Conservation (phyloP, 2,888 invertebrate genomes). For the Synanthedon vespiformis region DNA sequence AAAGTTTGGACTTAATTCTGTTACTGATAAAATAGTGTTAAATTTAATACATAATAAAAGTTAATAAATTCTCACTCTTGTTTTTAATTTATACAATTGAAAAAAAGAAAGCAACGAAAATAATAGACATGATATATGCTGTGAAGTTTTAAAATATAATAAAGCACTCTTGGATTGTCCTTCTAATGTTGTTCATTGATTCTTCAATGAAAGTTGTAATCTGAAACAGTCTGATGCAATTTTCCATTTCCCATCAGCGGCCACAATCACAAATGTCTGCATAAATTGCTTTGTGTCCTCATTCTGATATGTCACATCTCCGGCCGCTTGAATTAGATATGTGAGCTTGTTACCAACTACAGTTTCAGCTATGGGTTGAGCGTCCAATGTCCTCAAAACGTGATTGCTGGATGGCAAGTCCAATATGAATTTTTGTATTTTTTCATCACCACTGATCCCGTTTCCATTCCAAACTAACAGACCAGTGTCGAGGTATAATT, state of each 20-base stretch:
- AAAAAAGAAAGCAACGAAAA: no score
- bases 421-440: constrained; percentile 87
- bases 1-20: constrained; percentile 15
- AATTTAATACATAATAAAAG: no score
- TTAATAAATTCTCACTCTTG: no score
- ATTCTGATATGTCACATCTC: constrained; percentile 80
- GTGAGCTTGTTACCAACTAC: constrained; percentile 83
- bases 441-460: constrained; percentile 81
- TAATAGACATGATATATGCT: neutral
- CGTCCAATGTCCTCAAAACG: constrained; percentile 81
- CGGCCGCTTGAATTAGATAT: constrained; percentile 85
- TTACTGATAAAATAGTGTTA: no score
- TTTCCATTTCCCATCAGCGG: constrained; percentile 92
- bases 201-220: constrained; percentile 71
- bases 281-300: constrained; percentile 78
- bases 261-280: constrained; percentile 89
- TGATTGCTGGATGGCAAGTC: constrained; percentile 87
- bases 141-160: neutral
- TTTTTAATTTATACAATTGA: no score
- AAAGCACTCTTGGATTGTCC: neutral
- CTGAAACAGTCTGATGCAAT: constrained; percentile 91
- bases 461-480: constrained; percentile 95
- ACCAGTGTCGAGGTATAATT: constrained; percentile 86
- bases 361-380: constrained; percentile 86
- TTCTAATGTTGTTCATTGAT: constrained; percentile 21